A percentile compares a stretch with the other conserved stretches of the same genome.
phyloP scores from a whole-genome alignment of 2,888 invertebrate genomes.

The Diploptera punctata region DNA sequence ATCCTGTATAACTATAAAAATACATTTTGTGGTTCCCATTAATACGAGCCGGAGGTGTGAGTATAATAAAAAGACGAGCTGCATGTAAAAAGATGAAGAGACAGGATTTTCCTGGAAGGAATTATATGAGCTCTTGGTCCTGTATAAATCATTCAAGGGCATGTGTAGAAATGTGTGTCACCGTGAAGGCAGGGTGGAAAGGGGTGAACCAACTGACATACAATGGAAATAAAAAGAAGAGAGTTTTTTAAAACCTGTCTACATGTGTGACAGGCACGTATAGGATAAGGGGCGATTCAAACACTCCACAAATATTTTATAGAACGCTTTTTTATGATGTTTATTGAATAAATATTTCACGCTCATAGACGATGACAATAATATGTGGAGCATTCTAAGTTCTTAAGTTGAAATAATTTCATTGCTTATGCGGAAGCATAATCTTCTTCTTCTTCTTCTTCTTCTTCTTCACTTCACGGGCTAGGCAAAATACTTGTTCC shows the following conservation, averaged over 20 bases:
- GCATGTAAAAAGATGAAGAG: not conserved
- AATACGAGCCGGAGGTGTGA: not conserved
- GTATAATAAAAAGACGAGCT: slow-evolving; percentile 18
- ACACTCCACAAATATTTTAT: too few species aligned
- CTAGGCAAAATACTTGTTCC: too few species aligned
- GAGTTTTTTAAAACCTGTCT: not conserved
- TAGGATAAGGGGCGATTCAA: not conserved
- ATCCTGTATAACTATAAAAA: too few species aligned
- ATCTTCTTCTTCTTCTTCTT: too few species aligned
- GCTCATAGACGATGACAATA: too few species aligned
- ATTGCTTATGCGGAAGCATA: too few species aligned
- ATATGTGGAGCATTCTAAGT: too few species aligned
- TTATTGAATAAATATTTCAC: too few species aligned
- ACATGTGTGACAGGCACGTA: not conserved
- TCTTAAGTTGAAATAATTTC: too few species aligned
- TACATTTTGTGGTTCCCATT: not conserved
- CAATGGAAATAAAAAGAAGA: not conserved
- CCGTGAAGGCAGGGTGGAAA: not conserved
- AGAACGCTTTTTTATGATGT: too few species aligned
- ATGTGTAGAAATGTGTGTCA: not conserved
- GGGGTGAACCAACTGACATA: not conserved
- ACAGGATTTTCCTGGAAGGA: slow-evolving; percentile 15
- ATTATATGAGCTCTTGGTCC: not conserved
- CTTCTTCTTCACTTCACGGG: too few species aligned
- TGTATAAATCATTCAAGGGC: not conserved